Percentiles rank a stretch among this genome's conserved stretches.
Evolutionary conservation across 2,797 vertebrate species (phyloP).

Genomic region (Sebastes baramenuke): DNA sequence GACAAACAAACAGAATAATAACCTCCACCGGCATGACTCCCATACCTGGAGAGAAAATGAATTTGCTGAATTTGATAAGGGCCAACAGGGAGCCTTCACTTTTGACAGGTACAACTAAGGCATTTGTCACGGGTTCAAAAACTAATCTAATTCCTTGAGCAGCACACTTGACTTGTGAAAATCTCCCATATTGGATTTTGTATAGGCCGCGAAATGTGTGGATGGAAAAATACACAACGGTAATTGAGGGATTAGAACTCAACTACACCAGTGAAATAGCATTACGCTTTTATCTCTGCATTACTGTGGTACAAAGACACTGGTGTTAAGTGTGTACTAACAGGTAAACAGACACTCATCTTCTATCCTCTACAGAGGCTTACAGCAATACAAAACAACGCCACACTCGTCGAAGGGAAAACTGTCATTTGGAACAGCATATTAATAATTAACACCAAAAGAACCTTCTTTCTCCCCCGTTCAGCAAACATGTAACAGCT

Average conservation of each 20-base stretch:
- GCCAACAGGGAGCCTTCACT: conserved; percentile 84
- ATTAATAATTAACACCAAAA: conserved; percentile 28
- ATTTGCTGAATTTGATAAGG: conserved; percentile 85
- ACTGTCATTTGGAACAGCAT: conserved; percentile 3
- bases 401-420: conserved; percentile 19
- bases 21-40: conserved; percentile 74
- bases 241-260: conserved; percentile 83
- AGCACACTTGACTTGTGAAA: conserved; percentile 81
- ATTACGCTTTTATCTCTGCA: conserved; percentile 71
- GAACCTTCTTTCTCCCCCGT: neutral
- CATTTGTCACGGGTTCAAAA: conserved; percentile 85
- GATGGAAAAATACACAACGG: conserved; percentile 70
- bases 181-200: conserved; percentile 80
- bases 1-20: conserved; percentile 87
- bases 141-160: conserved; percentile 82
- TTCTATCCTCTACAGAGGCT: conserved; percentile 42
- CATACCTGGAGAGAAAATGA: conserved; percentile 82
- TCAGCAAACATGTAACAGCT: neutral
- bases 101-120: conserved; percentile 84
- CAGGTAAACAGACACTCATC: conserved; percentile 63
- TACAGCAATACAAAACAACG: conserved; percentile 39
- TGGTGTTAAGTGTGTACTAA: conserved; percentile 63
- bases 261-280: conserved; percentile 66
- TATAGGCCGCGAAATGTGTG: conserved; percentile 67
- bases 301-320: conserved; percentile 60